Evolutionary conservation across 1,140 invertebrate genomes (phyloP).

Genomic region (Yoshiicerus persimilis): DNA sequence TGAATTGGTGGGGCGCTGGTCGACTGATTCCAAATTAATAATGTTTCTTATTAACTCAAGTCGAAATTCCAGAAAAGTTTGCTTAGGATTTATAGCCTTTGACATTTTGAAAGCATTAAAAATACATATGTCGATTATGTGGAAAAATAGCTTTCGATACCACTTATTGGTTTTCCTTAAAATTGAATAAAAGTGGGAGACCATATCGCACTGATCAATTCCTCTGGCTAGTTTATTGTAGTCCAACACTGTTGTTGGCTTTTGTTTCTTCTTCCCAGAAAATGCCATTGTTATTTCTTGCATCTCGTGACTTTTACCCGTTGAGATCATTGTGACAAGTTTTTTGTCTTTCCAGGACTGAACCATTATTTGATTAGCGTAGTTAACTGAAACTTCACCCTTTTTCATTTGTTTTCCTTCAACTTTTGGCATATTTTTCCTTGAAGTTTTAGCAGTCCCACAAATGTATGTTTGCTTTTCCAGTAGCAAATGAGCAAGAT

Average conservation of each 20-base stretch:
- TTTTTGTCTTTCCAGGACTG: not conserved
- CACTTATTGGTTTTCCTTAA: not conserved
- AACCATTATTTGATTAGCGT: not conserved
- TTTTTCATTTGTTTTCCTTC: not conserved
- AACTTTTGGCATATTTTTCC: conserved; percentile 14
- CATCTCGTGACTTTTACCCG: not conserved
- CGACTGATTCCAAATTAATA: not conserved
- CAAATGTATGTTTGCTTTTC: not conserved
- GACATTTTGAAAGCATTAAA: not conserved
- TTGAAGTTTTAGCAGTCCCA: not conserved
- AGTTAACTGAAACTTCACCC: not conserved
- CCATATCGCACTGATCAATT: not conserved
- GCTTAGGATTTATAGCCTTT: not conserved
- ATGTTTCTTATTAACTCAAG: not conserved
- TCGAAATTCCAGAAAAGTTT: not conserved
- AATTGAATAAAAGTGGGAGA: not conserved
- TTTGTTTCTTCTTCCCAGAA: not conserved
- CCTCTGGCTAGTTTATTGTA: not conserved
- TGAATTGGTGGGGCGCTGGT: too few species aligned
- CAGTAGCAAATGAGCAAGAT: not conserved
- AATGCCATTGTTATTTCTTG: not conserved
- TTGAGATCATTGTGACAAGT: not conserved
- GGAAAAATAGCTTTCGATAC: not conserved
- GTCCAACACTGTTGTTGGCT: not conserved
- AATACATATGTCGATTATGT: not conserved